Conservation (phyloP, 2,888 invertebrate species). For the Drosophila quasianomalipes region DNA sequence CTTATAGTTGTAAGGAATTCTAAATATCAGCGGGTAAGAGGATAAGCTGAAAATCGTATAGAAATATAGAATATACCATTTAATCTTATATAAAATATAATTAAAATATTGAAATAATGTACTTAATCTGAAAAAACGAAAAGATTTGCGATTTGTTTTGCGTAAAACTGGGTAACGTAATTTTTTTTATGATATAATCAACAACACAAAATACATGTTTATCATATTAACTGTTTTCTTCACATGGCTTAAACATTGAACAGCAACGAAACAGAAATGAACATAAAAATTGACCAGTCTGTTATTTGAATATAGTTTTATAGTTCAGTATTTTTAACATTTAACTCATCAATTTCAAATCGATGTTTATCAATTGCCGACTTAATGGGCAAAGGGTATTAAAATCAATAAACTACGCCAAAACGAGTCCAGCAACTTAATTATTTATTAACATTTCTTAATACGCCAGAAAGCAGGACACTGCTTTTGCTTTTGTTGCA, state of each 20-base stretch:
- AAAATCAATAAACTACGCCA: conserved; percentile 58
- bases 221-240: not conserved
- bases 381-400: not conserved
- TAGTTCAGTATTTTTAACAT: not conserved
- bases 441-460: conserved; percentile 54
- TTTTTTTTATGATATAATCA: not conserved
- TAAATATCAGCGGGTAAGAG: not conserved
- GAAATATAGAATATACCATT: fast-evolving
- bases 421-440: conserved; percentile 49
- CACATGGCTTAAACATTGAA: not conserved
- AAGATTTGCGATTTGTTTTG: not conserved
- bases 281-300: not conserved
- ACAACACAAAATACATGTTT: not conserved
- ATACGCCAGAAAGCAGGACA: conserved; percentile 25
- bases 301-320: not conserved
- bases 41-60: not conserved
- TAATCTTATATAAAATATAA: not conserved
- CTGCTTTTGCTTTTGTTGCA: conserved; percentile 30
- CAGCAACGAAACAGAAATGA: not conserved
- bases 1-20: not conserved
- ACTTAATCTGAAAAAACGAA: not conserved
- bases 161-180: not conserved
- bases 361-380: not conserved
- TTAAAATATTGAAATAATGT: too few species aligned
- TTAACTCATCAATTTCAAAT: not conserved